Conservation (phyloP, 1,140 invertebrate genomes). For the Zaprionus capensis region DNA sequence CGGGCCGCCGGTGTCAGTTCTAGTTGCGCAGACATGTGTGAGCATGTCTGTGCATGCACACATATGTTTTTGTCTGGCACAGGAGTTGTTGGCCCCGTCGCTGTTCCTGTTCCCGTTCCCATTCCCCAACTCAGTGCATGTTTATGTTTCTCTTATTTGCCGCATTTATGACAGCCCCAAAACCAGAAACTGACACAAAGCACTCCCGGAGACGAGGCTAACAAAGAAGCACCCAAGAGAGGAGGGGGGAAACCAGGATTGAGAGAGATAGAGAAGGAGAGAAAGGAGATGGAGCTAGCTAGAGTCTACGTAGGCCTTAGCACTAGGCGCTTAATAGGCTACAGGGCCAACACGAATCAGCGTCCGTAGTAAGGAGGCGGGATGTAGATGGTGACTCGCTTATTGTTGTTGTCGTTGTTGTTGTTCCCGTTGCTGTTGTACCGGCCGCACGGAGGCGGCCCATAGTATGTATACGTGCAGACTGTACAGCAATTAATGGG, state of each 20-base stretch:
- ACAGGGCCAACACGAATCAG: constrained; percentile 25
- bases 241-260: background rate
- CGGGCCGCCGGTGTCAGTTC: background rate
- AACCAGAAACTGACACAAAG: constrained; percentile 47
- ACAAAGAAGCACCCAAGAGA: background rate
- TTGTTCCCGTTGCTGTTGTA: constrained; percentile 29
- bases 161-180: constrained; percentile 64
- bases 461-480: constrained; percentile 73
- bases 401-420: constrained; percentile 23
- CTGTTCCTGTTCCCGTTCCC: no score
- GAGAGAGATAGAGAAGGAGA: background rate
- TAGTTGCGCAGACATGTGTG: background rate
- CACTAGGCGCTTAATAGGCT: constrained; percentile 6
- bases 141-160: constrained; percentile 58
- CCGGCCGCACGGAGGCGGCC: constrained; percentile 72
- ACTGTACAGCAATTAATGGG: constrained; percentile 71
- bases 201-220: constrained; percentile 54
- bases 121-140: background rate
- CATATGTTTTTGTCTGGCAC: constrained; percentile 11
- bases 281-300: background rate
- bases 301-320: constrained; percentile 20
- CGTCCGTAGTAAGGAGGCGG: constrained; percentile 70
- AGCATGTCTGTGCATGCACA: background rate
- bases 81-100: background rate
- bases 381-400: constrained; percentile 63